A percentile compares a stretch with the other conserved stretches of the same genome.
Evolutionary conservation across 2,888 invertebrate genomes (phyloP).

Genomic region (Listrodromus nycthemerus): DNA sequence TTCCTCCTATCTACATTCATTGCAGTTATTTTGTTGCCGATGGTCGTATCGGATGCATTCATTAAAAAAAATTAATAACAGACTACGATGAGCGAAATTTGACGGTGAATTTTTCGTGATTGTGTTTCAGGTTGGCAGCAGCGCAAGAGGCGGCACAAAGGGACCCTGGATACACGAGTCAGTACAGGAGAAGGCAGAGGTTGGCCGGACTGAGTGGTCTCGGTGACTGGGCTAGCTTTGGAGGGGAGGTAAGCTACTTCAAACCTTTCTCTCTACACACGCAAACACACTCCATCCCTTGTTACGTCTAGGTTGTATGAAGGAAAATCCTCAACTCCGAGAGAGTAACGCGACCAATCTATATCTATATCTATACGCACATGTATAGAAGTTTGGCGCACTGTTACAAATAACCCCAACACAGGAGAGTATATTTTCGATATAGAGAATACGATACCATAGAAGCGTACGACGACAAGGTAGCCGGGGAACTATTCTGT

Average conservation of each 20-base stretch:
- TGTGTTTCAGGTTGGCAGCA: constrained; percentile 93
- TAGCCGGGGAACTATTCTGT: not conserved
- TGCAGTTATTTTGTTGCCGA: no score
- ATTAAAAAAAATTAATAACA: not conserved
- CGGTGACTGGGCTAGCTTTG: constrained; percentile 85
- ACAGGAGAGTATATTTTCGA: not conserved
- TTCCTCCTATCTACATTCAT: no score
- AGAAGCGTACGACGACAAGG: not conserved
- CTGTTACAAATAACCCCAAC: constrained; percentile 9
- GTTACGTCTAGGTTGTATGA: not conserved
- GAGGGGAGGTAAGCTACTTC: constrained; percentile 82
- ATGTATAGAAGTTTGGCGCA: not conserved
- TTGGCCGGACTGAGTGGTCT: constrained; percentile 83
- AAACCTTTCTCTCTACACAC: constrained; percentile 12
- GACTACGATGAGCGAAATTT: constrained; percentile 3
- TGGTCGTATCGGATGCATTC: no score
- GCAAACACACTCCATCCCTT: not conserved
- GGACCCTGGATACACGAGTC: constrained; percentile 84
- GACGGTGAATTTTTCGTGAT: constrained; percentile 30
- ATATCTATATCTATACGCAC: not conserved
- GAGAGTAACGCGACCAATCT: not conserved
- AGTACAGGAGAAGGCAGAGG: constrained; percentile 84
- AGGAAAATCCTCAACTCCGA: constrained; percentile 6
- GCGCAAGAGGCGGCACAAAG: constrained; percentile 94
- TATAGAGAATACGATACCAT: constrained; percentile 10